Conservation (phyloP, 1,140 invertebrate species). For the Diorhabda elongata region DNA sequence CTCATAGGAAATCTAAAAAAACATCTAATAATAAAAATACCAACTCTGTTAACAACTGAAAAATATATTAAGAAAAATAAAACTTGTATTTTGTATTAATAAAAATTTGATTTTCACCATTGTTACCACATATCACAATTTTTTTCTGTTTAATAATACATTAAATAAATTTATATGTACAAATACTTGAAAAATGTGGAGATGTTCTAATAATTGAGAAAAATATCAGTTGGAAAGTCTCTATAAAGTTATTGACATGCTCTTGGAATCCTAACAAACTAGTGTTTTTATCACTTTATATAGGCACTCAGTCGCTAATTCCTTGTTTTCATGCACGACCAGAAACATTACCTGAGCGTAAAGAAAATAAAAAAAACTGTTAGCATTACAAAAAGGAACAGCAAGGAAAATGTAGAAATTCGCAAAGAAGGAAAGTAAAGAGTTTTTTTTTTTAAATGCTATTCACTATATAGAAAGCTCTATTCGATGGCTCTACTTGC, state of each 20-base stretch:
- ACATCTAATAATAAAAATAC: no score
- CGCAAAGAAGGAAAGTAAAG: background rate
- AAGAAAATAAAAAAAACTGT: background rate
- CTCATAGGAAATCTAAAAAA: no score
- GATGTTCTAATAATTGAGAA: no score
- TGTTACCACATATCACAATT: no score
- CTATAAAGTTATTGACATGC: background rate
- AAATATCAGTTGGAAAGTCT: background rate
- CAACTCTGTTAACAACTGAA: no score
- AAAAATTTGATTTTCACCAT: no score
- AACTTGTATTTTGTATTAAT: no score
- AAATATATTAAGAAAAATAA: no score
- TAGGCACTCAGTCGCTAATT: background rate
- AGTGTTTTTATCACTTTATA: background rate
- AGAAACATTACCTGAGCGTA: constrained; percentile 2
- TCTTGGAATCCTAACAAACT: background rate
- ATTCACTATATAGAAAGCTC: no score
- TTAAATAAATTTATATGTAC: background rate
- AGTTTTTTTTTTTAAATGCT: no score
- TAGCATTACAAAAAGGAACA: background rate
- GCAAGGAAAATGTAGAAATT: background rate
- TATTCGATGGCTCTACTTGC: no score
- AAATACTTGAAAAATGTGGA: background rate
- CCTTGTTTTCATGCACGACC: background rate
- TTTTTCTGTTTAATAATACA: no score